phyloP scores from a whole-genome alignment of 1,140 invertebrate species.

The Andricus grossulariae region DNA sequence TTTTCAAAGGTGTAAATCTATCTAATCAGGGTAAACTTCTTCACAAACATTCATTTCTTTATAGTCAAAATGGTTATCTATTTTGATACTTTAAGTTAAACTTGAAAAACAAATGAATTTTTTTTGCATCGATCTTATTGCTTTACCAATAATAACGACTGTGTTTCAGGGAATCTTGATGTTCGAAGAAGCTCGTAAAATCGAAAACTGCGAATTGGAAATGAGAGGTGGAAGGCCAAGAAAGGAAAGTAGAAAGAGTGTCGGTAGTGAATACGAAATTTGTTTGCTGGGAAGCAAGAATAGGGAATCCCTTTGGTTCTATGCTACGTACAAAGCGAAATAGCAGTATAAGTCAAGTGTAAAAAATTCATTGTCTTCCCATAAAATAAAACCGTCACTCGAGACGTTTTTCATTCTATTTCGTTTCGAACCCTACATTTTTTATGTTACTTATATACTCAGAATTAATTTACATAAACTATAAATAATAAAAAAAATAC shows the following conservation, averaged over 20 bases:
- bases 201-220: background rate
- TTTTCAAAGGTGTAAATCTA: too few species aligned
- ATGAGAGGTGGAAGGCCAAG: background rate
- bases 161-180: background rate
- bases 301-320: background rate
- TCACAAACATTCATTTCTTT: too few species aligned
- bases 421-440: slow-evolving; percentile 41
- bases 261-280: slow-evolving; percentile 11
- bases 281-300: background rate
- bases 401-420: slow-evolving; percentile 41
- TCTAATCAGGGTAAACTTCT: too few species aligned
- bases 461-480: slow-evolving; percentile 41
- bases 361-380: slow-evolving; percentile 12
- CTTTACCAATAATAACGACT: background rate
- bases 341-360: background rate
- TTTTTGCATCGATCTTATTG: too few species aligned
- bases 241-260: background rate
- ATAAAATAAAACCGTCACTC: too few species aligned
- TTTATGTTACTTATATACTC: slow-evolving; percentile 34
- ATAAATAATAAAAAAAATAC: slow-evolving; percentile 12
- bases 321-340: background rate
- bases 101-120: too few species aligned
- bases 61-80: too few species aligned
- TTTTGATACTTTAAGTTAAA: too few species aligned
- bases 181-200: background rate